These are phyloP conservation scores for Meandrina meandrites DNA, from an alignment of 92 coral and sea anemone species.

Conservation along the genomic window DNA sequence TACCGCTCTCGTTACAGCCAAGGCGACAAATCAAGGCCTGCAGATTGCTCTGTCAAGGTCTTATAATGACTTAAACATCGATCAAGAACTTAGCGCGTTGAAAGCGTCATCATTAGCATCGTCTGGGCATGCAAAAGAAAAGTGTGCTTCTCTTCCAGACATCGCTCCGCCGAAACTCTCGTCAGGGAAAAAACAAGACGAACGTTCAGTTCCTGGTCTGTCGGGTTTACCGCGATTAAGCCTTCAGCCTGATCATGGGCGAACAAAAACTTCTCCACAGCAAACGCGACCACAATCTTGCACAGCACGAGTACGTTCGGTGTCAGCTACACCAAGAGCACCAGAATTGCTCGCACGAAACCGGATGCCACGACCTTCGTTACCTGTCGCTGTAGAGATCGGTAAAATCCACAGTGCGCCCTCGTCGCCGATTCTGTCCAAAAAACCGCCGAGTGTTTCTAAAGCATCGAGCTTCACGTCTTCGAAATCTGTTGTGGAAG, in stretches of 20 bases:
- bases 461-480: slow-evolving; percentile 28
- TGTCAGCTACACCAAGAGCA: not conserved
- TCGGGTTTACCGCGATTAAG: not conserved
- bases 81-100: not conserved
- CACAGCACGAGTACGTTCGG: not conserved
- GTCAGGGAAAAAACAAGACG: not conserved
- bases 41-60: slow-evolving; percentile 23
- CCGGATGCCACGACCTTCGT: not conserved
- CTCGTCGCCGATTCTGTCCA: slow-evolving; percentile 9
- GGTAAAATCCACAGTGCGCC: slow-evolving; percentile 9
- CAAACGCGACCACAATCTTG: slow-evolving; percentile 14
- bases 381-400: not conserved
- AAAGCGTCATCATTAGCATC: not conserved
- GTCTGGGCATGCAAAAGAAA: not conserved
- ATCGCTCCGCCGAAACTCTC: slow-evolving; percentile 7
- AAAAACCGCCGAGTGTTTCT: not conserved
- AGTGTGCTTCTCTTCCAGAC: slow-evolving; percentile 18
- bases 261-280: not conserved
- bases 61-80: slow-evolving; percentile 13
- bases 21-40: not conserved
- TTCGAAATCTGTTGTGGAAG: slow-evolving; percentile 8
- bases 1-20: not conserved
- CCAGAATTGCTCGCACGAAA: slow-evolving; percentile 15
- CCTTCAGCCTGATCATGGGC: not conserved
- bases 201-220: not conserved